phyloP scores from a whole-genome alignment of 1,140 invertebrate genomes.

The Pachyrhynchus sulphureomaculatus region DNA sequence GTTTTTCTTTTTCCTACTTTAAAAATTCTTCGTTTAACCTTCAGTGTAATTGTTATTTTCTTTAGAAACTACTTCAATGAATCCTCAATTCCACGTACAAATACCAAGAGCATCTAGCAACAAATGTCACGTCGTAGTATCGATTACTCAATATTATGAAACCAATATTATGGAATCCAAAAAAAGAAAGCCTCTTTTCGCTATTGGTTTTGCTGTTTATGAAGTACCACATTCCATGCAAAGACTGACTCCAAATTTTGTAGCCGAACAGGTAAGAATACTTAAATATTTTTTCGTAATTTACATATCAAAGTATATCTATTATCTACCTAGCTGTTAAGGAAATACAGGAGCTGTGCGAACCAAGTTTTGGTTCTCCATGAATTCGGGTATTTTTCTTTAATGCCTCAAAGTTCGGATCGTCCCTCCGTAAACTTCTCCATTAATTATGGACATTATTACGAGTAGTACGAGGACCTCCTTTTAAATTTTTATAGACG shows the following conservation, averaged over 20 bases:
- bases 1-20: no score
- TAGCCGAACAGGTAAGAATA: constrained; percentile 59
- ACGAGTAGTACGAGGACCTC: no score
- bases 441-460: no score
- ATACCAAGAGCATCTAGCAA: constrained; percentile 61
- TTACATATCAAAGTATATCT: background rate
- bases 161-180: constrained; percentile 52
- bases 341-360: no score
- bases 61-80: constrained; percentile 67
- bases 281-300: background rate
- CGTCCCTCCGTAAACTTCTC: no score
- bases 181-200: constrained; percentile 55
- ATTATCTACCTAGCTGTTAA: background rate
- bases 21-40: no score
- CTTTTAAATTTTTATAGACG: no score
- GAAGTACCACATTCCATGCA: constrained; percentile 66
- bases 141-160: constrained; percentile 71
- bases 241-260: constrained; percentile 62
- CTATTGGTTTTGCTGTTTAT: constrained; percentile 71
- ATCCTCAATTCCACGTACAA: constrained; percentile 72
- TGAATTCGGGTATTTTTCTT: no score
- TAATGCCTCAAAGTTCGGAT: no score
- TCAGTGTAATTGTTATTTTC: no score
- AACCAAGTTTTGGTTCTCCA: no score
- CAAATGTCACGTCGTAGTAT: constrained; percentile 73